Conservation (phyloP, 2,113 vertebrate genomes). For the Oryzias javanicus region DNA sequence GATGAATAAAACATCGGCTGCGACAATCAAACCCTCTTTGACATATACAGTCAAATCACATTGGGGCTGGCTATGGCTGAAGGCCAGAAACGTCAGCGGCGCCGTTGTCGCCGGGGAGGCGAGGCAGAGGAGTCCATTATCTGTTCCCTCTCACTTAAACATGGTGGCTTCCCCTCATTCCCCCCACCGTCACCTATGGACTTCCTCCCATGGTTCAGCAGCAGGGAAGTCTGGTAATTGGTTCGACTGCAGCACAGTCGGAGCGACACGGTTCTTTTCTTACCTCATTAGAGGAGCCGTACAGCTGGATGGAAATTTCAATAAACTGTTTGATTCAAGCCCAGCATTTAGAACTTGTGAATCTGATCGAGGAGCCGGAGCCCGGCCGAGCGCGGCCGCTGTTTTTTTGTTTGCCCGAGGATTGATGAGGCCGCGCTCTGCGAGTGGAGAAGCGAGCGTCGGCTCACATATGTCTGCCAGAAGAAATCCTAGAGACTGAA, state of each 20-base stretch:
- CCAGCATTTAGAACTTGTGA: too few species aligned
- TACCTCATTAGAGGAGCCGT: conserved; percentile 67
- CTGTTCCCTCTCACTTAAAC: conserved; percentile 53
- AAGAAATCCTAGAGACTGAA: conserved; percentile 1
- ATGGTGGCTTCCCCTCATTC: conserved; percentile 29
- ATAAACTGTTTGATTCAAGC: conserved; percentile 64
- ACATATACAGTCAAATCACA: conserved; percentile 54
- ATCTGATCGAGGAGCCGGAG: too few species aligned
- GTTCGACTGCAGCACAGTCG: conserved; percentile 62
- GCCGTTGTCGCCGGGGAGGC: conserved; percentile 20
- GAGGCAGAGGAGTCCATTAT: conserved; percentile 60
- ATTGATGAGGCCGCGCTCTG: conserved; percentile 12
- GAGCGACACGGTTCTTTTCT: conserved; percentile 60
- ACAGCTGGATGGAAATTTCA: conserved; percentile 58
- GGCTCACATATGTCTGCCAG: conserved; percentile 6
- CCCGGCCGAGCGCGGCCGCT: conserved; percentile 5
- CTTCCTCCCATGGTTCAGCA: conserved; percentile 68
- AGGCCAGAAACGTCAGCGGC: conserved; percentile 27
- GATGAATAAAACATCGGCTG: conserved; percentile 64
- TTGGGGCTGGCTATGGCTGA: conserved; percentile 30
- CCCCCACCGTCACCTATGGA: conserved; percentile 61
- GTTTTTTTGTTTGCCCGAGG: conserved; percentile 31
- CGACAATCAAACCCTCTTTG: conserved; percentile 58
- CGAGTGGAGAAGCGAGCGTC: too few species aligned
- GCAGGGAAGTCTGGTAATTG: conserved; percentile 74